phyloP scores from a whole-genome alignment of 2,113 vertebrate species.

The Puffinus mauretanicus region DNA sequence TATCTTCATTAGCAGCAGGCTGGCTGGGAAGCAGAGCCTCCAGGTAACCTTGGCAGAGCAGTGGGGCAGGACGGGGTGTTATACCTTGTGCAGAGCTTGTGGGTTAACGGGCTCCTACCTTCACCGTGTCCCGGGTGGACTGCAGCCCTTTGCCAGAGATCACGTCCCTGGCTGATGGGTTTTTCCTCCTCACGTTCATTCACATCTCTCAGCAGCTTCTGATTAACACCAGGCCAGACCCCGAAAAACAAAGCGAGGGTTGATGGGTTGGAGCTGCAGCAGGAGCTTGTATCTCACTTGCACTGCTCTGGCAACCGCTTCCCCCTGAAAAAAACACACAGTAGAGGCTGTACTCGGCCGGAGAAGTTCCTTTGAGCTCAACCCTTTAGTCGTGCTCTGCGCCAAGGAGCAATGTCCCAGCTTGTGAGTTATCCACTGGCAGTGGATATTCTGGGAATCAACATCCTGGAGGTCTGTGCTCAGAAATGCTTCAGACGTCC shows the following conservation, averaged over 20 bases:
- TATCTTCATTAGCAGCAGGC: not conserved
- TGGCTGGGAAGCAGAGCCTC: not conserved
- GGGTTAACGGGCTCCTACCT: not conserved
- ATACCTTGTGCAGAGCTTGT: not conserved
- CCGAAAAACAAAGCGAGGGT: not conserved
- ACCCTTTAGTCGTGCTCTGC: not conserved
- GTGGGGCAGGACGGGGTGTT: not conserved
- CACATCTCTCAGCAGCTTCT: not conserved
- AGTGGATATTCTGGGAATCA: not conserved
- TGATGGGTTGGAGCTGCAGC: too few species aligned
- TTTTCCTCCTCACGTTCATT: not conserved
- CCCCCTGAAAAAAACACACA: fast-evolving
- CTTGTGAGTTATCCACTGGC: too few species aligned
- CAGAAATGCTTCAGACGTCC: not conserved
- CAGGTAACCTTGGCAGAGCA: not conserved
- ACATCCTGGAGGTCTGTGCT: not conserved
- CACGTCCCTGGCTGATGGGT: not conserved
- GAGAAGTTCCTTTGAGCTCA: not conserved
- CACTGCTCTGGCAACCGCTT: not conserved
- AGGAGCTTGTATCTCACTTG: not conserved
- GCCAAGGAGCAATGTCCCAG: not conserved
- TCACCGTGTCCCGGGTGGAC: too few species aligned
- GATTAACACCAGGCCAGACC: not conserved
- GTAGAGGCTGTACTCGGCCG: not conserved
- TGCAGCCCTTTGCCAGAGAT: not conserved